Percentiles rank a stretch among this genome's conserved stretches.
Evolutionary conservation across 2,113 vertebrate species (phyloP).

Genomic region (Lonchura striata): DNA sequence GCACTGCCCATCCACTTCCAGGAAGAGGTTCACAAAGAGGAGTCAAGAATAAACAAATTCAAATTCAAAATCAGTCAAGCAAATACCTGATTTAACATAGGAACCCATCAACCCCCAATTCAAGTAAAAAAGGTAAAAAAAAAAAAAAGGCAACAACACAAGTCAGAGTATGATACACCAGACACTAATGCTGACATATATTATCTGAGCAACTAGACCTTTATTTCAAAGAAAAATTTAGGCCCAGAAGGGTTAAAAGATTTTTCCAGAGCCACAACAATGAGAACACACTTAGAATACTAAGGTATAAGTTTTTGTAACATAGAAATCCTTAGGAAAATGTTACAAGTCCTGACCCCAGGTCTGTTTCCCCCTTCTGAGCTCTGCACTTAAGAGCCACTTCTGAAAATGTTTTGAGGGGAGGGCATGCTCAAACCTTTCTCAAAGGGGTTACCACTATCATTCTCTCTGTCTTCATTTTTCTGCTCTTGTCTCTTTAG

Average conservation of each 20-base stretch:
- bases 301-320: neutral
- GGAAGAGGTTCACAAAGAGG: neutral
- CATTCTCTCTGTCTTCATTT: neutral
- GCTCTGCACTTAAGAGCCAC: neutral
- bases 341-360: neutral
- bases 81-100: neutral
- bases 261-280: neutral
- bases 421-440: constrained; percentile 74
- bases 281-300: neutral
- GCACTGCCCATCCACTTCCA: neutral
- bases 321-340: too few relatives aligned
- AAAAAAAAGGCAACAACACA: too few relatives aligned
- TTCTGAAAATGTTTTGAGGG: neutral
- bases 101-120: neutral
- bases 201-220: neutral
- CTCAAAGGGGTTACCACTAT: constrained; percentile 80
- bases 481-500: constrained; percentile 81
- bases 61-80: neutral
- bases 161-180: neutral
- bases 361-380: neutral
- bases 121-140: neutral
- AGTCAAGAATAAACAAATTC: neutral
- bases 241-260: neutral
- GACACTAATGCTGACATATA: neutral
- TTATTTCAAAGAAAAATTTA: neutral